These are phyloP conservation scores for Aspidoscelis tigris DNA, from an alignment of 2,113 vertebrate species.

Conservation along the genomic window DNA sequence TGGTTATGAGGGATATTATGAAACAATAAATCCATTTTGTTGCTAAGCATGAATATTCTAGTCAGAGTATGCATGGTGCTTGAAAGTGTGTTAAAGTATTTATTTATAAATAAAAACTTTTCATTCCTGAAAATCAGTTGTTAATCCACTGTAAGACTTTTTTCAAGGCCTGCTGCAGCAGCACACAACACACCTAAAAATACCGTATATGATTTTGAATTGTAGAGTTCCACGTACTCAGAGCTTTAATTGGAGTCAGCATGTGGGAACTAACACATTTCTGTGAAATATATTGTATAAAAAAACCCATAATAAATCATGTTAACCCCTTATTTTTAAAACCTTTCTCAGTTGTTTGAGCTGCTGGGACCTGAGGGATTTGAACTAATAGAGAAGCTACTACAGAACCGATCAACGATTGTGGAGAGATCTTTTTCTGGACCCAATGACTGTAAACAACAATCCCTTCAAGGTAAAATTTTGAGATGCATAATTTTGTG, in stretches of 20 bases:
- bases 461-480: constrained; percentile 82
- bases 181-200: not conserved
- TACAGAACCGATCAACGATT: constrained; percentile 86
- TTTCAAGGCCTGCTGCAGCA: not conserved
- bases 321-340: constrained; percentile 31
- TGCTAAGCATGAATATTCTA: not conserved
- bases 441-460: constrained; percentile 78
- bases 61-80: not conserved
- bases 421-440: constrained; percentile 82
- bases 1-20: no score
- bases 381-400: constrained; percentile 92
- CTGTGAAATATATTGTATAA: not conserved
- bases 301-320: not conserved
- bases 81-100: not conserved
- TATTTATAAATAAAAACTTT: not conserved
- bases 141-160: not conserved
- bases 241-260: not conserved
- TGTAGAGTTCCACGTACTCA: not conserved
- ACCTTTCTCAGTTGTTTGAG: constrained; percentile 87
- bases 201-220: not conserved
- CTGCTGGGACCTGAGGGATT: constrained; percentile 93
- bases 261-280: not conserved
- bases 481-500: not conserved
- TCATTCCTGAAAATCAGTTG: not conserved
- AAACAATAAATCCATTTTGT: not conserved